phyloP scores from a whole-genome alignment of 2,113 vertebrate species.

The Nesospiza acunhae region DNA sequence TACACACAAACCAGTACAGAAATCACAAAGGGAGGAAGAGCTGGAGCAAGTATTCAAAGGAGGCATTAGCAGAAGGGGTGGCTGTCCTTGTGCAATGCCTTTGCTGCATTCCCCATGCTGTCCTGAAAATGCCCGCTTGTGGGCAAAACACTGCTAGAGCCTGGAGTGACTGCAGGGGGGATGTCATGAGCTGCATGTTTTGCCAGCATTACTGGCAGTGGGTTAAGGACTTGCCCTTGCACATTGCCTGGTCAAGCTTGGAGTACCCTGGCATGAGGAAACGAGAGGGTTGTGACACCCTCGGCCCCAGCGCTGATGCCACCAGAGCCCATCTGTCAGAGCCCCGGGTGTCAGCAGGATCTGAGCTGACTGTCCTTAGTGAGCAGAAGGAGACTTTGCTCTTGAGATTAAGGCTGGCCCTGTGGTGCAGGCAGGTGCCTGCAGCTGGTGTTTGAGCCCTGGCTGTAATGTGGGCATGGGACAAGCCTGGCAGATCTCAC shows the following conservation, averaged over 20 bases:
- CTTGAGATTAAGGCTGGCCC: not conserved
- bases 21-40: not conserved
- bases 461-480: fast-evolving
- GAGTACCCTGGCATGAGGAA: not conserved
- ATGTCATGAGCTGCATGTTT: not conserved
- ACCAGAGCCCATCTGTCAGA: not conserved
- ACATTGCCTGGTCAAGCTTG: fast-evolving
- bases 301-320: not conserved
- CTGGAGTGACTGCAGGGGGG: not conserved
- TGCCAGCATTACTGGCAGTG: not conserved
- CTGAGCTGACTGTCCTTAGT: not conserved
- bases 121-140: not conserved
- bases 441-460: not conserved
- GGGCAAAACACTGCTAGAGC: not conserved
- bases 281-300: not conserved
- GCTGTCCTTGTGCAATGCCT: not conserved
- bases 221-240: not conserved
- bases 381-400: not conserved
- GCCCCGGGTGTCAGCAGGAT: not conserved
- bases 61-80: not conserved
- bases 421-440: not conserved
- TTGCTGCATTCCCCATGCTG: fast-evolving
- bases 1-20: not conserved
- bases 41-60: not conserved
- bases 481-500: not conserved